Evolutionary conservation across 2,888 invertebrate genomes (phyloP).

Genomic region (Lapara coniferarum): DNA sequence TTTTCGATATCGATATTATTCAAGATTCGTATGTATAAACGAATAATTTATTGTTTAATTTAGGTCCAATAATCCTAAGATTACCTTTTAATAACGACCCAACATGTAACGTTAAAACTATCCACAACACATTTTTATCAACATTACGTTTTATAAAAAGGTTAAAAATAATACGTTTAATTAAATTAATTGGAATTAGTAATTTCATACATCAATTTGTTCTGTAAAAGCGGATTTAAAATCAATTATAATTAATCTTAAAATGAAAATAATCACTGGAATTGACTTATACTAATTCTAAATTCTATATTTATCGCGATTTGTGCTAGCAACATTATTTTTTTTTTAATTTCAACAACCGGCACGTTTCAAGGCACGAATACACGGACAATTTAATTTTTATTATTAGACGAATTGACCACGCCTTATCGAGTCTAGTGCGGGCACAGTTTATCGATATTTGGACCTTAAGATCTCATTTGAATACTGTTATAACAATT

Average conservation of each 20-base stretch:
- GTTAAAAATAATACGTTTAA: conserved; percentile 10
- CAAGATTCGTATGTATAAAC: too few relatives aligned
- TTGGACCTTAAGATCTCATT: neutral
- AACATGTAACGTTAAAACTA: neutral
- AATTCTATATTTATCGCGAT: conserved; percentile 13
- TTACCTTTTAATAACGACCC: neutral
- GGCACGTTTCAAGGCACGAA: conserved; percentile 21
- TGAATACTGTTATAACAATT: too few relatives aligned
- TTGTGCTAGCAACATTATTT: conserved; percentile 19
- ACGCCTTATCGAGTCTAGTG: conserved; percentile 9
- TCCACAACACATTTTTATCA: neutral
- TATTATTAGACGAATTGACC: conserved; percentile 10
- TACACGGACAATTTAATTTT: neutral
- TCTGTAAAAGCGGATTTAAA: conserved; percentile 22
- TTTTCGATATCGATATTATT: too few relatives aligned
- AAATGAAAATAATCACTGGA: conserved; percentile 13
- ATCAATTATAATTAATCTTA: conserved; percentile 18
- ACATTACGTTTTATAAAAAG: neutral
- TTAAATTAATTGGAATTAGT: conserved; percentile 22
- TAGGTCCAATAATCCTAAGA: too few relatives aligned
- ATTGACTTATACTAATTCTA: conserved; percentile 14
- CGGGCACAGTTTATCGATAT: conserved; percentile 7
- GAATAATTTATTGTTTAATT: too few relatives aligned
- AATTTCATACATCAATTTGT: conserved; percentile 22
- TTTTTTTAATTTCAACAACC: conserved; percentile 5